Conservation (phyloP, 2,888 invertebrate genomes). For the Seira ritae region DNA sequence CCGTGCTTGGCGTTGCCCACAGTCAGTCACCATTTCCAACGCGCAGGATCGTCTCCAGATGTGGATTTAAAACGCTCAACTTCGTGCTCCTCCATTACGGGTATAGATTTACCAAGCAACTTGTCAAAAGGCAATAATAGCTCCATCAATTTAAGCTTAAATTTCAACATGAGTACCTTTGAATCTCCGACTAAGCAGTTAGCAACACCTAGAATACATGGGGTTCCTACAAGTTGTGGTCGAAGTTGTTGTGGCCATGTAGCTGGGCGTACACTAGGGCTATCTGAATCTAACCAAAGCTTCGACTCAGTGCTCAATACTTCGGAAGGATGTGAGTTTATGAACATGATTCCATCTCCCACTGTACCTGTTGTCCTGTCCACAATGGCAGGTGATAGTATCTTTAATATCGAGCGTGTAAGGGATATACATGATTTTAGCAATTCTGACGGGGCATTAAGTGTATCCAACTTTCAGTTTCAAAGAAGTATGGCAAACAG, state of each 20-base stretch:
- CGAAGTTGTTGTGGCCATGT: constrained; percentile 15
- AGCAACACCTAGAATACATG: neutral
- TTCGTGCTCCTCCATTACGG: constrained; percentile 37
- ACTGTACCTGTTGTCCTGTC: neutral
- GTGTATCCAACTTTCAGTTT: constrained; percentile 2
- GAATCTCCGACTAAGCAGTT: neutral
- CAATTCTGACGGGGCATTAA: constrained; percentile 9
- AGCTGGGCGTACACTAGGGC: neutral
- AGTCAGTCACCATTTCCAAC: too few relatives aligned
- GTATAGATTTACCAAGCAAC: constrained; percentile 47
- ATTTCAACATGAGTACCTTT: constrained; percentile 22
- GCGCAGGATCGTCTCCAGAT: neutral
- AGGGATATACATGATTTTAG: too few relatives aligned
- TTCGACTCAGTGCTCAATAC: constrained; percentile 2
- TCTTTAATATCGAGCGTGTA: constrained; percentile 8
- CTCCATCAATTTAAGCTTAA: constrained; percentile 30
- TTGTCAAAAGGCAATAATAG: constrained; percentile 4
- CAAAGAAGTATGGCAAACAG: constrained; percentile 31
- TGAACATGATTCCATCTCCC: constrained; percentile 28
- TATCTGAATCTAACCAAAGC: constrained; percentile 32
- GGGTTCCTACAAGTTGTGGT: constrained; percentile 22
- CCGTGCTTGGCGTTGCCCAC: constrained; percentile 28
- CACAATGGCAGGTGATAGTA: neutral
- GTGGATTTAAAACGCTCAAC: constrained; percentile 22
- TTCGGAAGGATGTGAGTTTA: neutral